Percentiles rank a stretch among this genome's conserved stretches.
phyloP scores from a whole-genome alignment of 1,140 invertebrate species.

The Paralvinella palmiformis region DNA sequence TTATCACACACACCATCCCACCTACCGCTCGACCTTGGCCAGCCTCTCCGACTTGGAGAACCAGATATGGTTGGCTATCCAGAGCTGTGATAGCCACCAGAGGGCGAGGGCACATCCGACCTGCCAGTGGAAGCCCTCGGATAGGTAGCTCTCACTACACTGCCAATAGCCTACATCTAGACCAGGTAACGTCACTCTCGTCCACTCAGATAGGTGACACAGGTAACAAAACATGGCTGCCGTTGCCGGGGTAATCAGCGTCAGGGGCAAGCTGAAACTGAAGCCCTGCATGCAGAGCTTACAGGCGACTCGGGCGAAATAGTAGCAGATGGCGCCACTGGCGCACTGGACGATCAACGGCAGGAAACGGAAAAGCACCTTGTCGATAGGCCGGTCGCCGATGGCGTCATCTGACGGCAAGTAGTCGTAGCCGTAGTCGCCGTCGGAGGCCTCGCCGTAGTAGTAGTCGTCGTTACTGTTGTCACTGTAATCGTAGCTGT shows the following conservation, averaged over 20 bases:
- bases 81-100: slow-evolving; percentile 90
- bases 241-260: slow-evolving; percentile 80
- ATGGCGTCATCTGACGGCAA: not conserved
- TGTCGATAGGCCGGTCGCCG: slow-evolving; percentile 1
- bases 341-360: slow-evolving; percentile 26
- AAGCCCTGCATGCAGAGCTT: slow-evolving; percentile 95
- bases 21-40: slow-evolving; percentile 81
- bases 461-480: not conserved
- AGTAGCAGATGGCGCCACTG: slow-evolving; percentile 32
- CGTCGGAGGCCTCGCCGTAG: not conserved
- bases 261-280: slow-evolving; percentile 91
- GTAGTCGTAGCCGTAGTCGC: slow-evolving; percentile 7
- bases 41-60: slow-evolving; percentile 93
- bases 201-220: slow-evolving; percentile 16
- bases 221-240: slow-evolving; percentile 68
- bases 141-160: slow-evolving; percentile 16
- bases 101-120: slow-evolving; percentile 47
- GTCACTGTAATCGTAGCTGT: not conserved
- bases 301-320: slow-evolving; percentile 58
- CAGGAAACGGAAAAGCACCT: slow-evolving; percentile 26
- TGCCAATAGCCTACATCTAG: slow-evolving; percentile 72
- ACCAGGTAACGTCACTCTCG: slow-evolving; percentile 37
- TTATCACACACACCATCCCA: not conserved
- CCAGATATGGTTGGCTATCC: slow-evolving; percentile 96
- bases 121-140: slow-evolving; percentile 20